Evolutionary conservation across 2,797 vertebrate genomes (phyloP).

Genomic region (Gouania willdenowi): DNA sequence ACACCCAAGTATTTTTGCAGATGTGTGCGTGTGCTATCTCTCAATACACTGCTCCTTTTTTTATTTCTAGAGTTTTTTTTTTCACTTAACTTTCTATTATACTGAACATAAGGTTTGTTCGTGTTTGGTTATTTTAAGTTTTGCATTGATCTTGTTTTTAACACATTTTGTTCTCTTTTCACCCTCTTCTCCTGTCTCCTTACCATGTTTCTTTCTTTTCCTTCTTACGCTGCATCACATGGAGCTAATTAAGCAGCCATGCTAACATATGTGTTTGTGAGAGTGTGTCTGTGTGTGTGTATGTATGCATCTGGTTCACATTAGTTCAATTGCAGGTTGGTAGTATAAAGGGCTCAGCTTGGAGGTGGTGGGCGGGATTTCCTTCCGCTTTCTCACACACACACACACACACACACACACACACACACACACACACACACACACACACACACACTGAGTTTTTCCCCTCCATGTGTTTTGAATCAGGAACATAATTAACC

Average conservation of each 20-base stretch:
- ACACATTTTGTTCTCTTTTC: too few species aligned
- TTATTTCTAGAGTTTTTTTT: too few species aligned
- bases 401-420: constrained; percentile 14
- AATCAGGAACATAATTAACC: constrained; percentile 79
- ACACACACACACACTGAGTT: constrained; percentile 5
- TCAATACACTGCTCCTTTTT: too few species aligned
- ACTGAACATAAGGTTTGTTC: too few species aligned
- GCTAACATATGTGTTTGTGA: constrained; percentile 59
- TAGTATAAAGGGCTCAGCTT: constrained; percentile 81
- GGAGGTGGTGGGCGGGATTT: constrained; percentile 91
- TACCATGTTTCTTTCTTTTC: not conserved
- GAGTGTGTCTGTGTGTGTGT: not conserved
- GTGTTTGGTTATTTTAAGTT: too few species aligned
- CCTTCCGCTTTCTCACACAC: constrained; percentile 82
- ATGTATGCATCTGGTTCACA: constrained; percentile 88
- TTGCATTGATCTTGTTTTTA: too few species aligned
- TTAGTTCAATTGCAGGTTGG: constrained; percentile 92
- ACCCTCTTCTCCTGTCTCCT: not conserved
- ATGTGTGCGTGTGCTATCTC: constrained; percentile 40
- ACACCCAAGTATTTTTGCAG: constrained; percentile 53
- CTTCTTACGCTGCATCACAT: constrained; percentile 74
- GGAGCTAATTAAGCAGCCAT: constrained; percentile 88
- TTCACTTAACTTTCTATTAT: too few species aligned
- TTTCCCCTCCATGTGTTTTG: constrained; percentile 77
- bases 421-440: constrained; percentile 11